Conservation (phyloP, 2,113 vertebrate genomes). For the Thamnaconus septentrionalis region DNA sequence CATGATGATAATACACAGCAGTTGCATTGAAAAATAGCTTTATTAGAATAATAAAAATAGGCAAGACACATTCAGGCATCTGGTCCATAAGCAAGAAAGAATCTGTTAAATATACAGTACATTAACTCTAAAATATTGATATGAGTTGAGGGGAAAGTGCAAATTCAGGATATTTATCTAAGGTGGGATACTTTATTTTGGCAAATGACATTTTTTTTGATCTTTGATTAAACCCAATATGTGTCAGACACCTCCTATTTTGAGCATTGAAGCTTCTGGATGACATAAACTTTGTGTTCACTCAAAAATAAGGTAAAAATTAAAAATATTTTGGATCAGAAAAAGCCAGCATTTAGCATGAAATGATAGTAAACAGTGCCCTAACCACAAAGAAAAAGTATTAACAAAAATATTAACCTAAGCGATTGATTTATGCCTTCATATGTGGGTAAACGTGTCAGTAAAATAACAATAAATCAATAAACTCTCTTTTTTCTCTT, state of each 20-base stretch:
- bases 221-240: not conserved
- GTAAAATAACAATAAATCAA: not conserved
- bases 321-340: not conserved
- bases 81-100: slow-evolving; percentile 41
- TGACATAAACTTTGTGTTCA: not conserved
- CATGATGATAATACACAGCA: slow-evolving; percentile 14
- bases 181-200: slow-evolving; percentile 29
- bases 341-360: not conserved
- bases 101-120: slow-evolving; percentile 58
- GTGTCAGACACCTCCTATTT: not conserved
- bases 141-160: slow-evolving; percentile 45
- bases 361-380: slow-evolving; percentile 6
- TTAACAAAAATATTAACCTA: not conserved
- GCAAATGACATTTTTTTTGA: slow-evolving; percentile 17
- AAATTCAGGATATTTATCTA: slow-evolving; percentile 42
- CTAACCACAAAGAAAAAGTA: slow-evolving; percentile 18
- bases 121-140: slow-evolving; percentile 46
- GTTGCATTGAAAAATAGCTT: slow-evolving; percentile 62
- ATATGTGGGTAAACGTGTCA: slow-evolving; percentile 1
- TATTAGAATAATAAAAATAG: slow-evolving; percentile 61
- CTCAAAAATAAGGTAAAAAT: not conserved
- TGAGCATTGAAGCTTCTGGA: not conserved
- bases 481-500: no score
- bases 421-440: slow-evolving; percentile 3
- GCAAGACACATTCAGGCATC: slow-evolving; percentile 35